Percentiles rank a stretch among this genome's conserved stretches.
Conservation (phyloP, 2,888 invertebrate genomes). For the Cactoblastis cactorum region DNA sequence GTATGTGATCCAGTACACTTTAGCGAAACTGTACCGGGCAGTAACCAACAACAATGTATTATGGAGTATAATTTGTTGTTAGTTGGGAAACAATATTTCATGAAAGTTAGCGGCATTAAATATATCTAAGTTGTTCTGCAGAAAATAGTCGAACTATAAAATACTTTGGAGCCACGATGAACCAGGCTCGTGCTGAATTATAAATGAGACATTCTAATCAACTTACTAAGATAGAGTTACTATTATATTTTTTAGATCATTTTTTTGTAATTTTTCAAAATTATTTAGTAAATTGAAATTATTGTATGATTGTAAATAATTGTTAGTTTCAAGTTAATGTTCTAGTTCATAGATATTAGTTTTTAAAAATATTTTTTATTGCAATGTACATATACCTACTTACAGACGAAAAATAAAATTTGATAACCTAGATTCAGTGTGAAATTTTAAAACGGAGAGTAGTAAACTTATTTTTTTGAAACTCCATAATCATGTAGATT, state of each 20-base stretch:
- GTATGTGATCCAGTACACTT: slow-evolving; percentile 14
- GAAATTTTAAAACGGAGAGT: no score
- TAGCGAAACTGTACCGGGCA: no score
- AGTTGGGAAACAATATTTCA: no score
- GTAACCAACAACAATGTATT: slow-evolving; percentile 34
- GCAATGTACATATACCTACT: no score
- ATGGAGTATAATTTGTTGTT: no score
- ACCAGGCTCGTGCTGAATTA: slow-evolving; percentile 1
- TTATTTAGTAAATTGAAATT: no score
- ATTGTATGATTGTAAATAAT: no score
- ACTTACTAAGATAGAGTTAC: background rate
- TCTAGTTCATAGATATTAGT: no score
- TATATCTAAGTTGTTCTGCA: background rate
- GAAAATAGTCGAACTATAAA: slow-evolving; percentile 10
- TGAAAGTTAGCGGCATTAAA: slow-evolving; percentile 10
- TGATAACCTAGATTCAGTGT: background rate
- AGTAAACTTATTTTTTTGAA: background rate
- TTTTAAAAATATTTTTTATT: no score
- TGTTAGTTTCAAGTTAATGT: no score
- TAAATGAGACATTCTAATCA: slow-evolving; percentile 3
- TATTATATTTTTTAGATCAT: background rate
- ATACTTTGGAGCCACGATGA: slow-evolving; percentile 8
- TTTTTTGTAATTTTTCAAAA: no score
- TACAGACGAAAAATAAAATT: background rate
- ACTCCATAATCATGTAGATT: background rate